Evolutionary conservation across 1,140 invertebrate species (phyloP).

Genomic region (Cyclina sinensis): DNA sequence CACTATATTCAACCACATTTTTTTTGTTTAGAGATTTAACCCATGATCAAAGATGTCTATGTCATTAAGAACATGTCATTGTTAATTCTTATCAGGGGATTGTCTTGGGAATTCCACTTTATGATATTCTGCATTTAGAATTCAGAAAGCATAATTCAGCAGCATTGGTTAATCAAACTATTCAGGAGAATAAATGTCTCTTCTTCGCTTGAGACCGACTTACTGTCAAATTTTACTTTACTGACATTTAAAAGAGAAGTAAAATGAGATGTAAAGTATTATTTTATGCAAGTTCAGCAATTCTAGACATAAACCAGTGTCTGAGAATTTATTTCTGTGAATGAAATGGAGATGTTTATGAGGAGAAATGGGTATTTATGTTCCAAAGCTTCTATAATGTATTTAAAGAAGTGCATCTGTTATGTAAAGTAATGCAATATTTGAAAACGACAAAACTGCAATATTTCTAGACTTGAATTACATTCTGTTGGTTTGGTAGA

Average conservation of each 20-base stretch:
- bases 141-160: background rate
- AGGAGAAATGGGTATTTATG: background rate
- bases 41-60: background rate
- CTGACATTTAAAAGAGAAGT: background rate
- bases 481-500: no score
- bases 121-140: background rate
- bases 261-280: background rate
- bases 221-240: background rate
- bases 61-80: background rate
- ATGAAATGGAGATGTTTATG: background rate
- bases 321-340: background rate
- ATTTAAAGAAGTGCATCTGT: no score
- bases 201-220: background rate
- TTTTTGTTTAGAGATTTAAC: no score
- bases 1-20: no score
- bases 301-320: background rate
- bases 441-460: no score
- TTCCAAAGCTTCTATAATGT: background rate
- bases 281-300: background rate
- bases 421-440: no score
- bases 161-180: background rate
- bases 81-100: background rate
- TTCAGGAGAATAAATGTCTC: background rate
- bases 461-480: no score
- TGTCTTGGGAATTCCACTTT: no score